Evolutionary conservation across 2,888 invertebrate genomes (phyloP).

Genomic region (Mycalesis mineus): DNA sequence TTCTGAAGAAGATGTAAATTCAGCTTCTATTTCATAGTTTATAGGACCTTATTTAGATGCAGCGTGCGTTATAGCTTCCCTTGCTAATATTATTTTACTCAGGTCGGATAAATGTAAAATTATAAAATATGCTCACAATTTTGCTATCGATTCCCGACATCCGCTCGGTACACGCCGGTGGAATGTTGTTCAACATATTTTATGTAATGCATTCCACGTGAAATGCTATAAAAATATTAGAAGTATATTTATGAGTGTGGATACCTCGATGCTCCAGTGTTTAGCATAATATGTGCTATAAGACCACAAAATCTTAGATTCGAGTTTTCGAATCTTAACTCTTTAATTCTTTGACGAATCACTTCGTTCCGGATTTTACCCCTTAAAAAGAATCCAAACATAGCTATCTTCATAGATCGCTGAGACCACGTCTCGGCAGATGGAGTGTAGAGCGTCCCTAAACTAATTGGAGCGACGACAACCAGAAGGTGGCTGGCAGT

Average conservation of each 20-base stretch:
- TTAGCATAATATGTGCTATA: too few relatives aligned
- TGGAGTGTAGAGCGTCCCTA: too few relatives aligned
- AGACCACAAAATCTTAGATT: too few relatives aligned
- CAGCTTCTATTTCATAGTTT: slow-evolving; percentile 47
- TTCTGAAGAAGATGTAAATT: slow-evolving; percentile 55
- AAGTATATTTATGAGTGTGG: slow-evolving; percentile 31
- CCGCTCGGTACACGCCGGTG: slow-evolving; percentile 72
- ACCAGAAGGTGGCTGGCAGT: too few relatives aligned
- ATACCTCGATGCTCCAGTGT: too few relatives aligned
- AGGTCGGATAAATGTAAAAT: slow-evolving; percentile 39
- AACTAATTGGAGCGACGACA: too few relatives aligned
- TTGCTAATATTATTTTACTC: slow-evolving; percentile 32
- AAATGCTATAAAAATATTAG: slow-evolving; percentile 37
- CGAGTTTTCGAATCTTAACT: too few relatives aligned
- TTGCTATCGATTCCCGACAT: slow-evolving; percentile 72
- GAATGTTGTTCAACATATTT: slow-evolving; percentile 71
- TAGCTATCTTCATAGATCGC: too few relatives aligned
- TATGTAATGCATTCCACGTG: slow-evolving; percentile 57
- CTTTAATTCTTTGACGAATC: too few relatives aligned
- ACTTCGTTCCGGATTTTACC: too few relatives aligned
- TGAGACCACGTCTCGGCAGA: too few relatives aligned
- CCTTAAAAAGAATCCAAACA: too few relatives aligned
- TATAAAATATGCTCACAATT: slow-evolving; percentile 69
- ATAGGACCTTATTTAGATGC: slow-evolving; percentile 55
- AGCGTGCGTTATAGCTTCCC: slow-evolving; percentile 48